These are phyloP conservation scores for Calyptommatus sinebrachiatus DNA, from an alignment of 2,113 vertebrate species.

Conservation along the genomic window DNA sequence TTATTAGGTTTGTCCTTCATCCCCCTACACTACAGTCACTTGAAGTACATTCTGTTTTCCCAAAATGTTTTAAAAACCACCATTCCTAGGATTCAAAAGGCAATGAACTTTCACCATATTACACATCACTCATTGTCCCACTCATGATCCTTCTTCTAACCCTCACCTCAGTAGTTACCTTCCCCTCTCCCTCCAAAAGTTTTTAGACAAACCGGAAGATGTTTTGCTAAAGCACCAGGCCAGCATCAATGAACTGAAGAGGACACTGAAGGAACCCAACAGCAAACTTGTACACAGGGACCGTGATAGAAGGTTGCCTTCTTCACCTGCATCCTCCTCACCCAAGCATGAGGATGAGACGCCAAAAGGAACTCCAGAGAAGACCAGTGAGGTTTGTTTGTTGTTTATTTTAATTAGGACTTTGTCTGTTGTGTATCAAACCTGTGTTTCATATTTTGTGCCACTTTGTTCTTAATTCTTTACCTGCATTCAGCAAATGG, in stretches of 20 bases:
- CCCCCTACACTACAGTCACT: slow-evolving; percentile 4
- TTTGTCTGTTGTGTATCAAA: accelerated
- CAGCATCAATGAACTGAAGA: slow-evolving; percentile 97
- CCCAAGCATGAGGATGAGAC: slow-evolving; percentile 73
- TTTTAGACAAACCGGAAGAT: slow-evolving; percentile 94
- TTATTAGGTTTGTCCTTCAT: accelerated
- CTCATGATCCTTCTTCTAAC: neutral
- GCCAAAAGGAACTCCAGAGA: slow-evolving; percentile 85
- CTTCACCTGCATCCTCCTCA: slow-evolving; percentile 82
- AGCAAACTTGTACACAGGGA: slow-evolving; percentile 90
- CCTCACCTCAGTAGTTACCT: neutral
- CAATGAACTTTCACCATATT: slow-evolving; percentile 33
- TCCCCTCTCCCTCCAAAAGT: slow-evolving; percentile 73
- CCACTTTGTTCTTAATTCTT: neutral
- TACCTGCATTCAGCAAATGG: accelerated
- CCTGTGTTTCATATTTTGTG: too few relatives aligned
- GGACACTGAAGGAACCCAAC: slow-evolving; percentile 92
- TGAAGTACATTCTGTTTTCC: slow-evolving; percentile 8
- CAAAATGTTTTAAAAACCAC: slow-evolving; percentile 3
- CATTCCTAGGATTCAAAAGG: slow-evolving; percentile 21
- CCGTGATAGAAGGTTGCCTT: slow-evolving; percentile 84
- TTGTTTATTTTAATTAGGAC: slow-evolving; percentile 21
- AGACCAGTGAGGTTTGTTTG: slow-evolving; percentile 74
- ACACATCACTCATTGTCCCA: slow-evolving; percentile 4
- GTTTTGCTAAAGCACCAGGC: slow-evolving; percentile 97